Evolutionary conservation across 2,888 invertebrate species (phyloP), one percentile per base, ranked within the genome.

Genomic region (Schizotus pectinicornis): DNA sequence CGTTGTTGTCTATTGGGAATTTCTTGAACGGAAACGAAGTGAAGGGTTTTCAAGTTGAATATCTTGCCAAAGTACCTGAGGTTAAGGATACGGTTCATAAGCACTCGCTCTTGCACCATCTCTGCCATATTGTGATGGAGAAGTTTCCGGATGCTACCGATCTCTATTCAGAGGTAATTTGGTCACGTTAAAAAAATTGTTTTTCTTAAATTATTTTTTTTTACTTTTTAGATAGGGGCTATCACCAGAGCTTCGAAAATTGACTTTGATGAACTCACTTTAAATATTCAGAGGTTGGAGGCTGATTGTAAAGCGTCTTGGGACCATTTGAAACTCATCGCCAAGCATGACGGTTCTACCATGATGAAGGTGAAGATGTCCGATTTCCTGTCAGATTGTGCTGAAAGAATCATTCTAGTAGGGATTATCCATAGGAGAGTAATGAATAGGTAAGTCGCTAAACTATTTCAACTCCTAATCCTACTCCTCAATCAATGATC

Each of bases 61-160:
- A 98, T 81, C 85, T 99, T 72, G 88, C 95, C 42, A 98, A 98
- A 84, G 94, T 95, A 72, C 96, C 97, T 74, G 96, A 99, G 84
- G 96, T 99, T 38, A 97, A 98, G 82, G 98, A 98, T 80, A 98
- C 98, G 0, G 97, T 99, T 36, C 96, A 99, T 80, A 99, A 99
- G 80, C 98, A 99, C 81, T 96, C 98, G 5, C 83, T 99, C 59
- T 84, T 99, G 59, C 96, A 98, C 80, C 99, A 99, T 80, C 85
- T 99, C 65, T 98, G 98, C 78, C 93, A 94, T 79, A 95, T 98
- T 85, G 95, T 99, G 61, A 92, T 97, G 83, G 97, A 98, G 75
- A 93, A 96, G 79, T 95, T 92, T 80, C 92, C 95, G 1, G 96
- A 97, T 68, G 94, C 94, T 12, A 91, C 94, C 11, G 98, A 99